These are phyloP conservation scores for Condylostylus longicornis DNA, from an alignment of 1,140 invertebrate species.

Conservation along the genomic window DNA sequence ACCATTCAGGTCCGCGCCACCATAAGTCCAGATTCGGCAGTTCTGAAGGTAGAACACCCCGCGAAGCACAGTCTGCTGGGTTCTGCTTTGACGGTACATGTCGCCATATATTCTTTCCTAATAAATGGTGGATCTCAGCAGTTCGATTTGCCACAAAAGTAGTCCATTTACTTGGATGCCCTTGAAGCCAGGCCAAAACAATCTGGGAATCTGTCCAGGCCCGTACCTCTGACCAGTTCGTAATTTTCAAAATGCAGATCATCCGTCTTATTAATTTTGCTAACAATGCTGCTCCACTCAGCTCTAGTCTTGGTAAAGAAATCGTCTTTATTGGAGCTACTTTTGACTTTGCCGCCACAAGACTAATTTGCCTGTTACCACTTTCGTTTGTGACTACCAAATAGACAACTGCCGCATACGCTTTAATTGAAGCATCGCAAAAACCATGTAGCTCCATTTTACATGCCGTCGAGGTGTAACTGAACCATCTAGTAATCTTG, in stretches of 20 bases:
- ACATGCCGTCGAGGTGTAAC: too few relatives aligned
- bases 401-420: too few relatives aligned
- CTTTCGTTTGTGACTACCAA: too few relatives aligned
- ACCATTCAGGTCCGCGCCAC: constrained; percentile 1
- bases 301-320: constrained; percentile 18
- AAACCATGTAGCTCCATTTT: too few relatives aligned
- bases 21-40: neutral
- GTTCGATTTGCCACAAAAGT: constrained; percentile 27
- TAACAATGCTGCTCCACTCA: constrained; percentile 15
- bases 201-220: constrained; percentile 22
- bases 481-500: too few relatives aligned
- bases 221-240: too few relatives aligned
- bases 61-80: constrained; percentile 13
- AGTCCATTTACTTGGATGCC: constrained; percentile 14
- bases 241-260: too few relatives aligned
- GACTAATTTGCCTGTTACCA: too few relatives aligned
- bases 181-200: constrained; percentile 21
- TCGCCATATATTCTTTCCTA: constrained; percentile 9
- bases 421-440: too few relatives aligned
- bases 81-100: constrained; percentile 16
- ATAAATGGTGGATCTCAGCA: constrained; percentile 15
- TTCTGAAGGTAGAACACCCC: constrained; percentile 5
- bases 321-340: constrained; percentile 18
- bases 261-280: constrained; percentile 9
- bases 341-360: constrained; percentile 13